phyloP scores from a whole-genome alignment of 2,113 vertebrate species.

The Mugil cephalus region DNA sequence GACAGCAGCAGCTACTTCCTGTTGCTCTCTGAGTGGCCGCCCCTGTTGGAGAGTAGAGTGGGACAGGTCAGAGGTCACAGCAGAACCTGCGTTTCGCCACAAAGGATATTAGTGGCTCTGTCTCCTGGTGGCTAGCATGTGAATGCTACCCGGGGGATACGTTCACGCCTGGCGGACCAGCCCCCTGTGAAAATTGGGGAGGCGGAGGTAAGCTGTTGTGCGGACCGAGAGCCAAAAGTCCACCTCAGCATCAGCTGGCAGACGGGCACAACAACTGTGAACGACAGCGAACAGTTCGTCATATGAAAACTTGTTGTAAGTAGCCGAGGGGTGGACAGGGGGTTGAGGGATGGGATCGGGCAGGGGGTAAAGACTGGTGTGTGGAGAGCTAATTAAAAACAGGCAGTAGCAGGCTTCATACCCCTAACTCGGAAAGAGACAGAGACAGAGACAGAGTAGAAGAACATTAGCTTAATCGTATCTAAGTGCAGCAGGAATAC shows the following conservation, averaged over 20 bases:
- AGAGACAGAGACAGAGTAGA: conserved; percentile 35
- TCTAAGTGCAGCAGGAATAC: conserved; percentile 67
- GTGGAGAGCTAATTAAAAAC: conserved; percentile 62
- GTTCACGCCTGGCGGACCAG: conserved; percentile 39
- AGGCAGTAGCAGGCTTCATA: conserved; percentile 76
- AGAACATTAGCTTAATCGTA: conserved; percentile 54
- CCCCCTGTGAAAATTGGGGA: conserved; percentile 38
- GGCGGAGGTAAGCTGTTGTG: conserved; percentile 45
- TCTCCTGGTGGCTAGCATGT: conserved; percentile 48
- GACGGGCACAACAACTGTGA: conserved; percentile 70
- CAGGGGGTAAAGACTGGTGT: conserved; percentile 41
- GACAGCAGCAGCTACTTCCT: conserved; percentile 96
- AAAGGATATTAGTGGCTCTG: conserved; percentile 54
- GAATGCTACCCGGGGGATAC: conserved; percentile 51
- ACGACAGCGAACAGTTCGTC: conserved; percentile 76
- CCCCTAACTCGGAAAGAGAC: conserved; percentile 53
- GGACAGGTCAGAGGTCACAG: conserved; percentile 71
- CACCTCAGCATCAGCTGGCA: conserved; percentile 67
- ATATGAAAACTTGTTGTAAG: conserved; percentile 73
- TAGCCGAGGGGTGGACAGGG: conserved; percentile 44
- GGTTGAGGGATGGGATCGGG: conserved; percentile 57
- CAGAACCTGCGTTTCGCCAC: conserved; percentile 48
- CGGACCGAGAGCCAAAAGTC: conserved; percentile 42
- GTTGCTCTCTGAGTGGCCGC: conserved; percentile 94
- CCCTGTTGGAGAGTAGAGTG: conserved; percentile 86